Conservation (phyloP, 1,140 invertebrate species). For the Rhyacophila brunnea region DNA sequence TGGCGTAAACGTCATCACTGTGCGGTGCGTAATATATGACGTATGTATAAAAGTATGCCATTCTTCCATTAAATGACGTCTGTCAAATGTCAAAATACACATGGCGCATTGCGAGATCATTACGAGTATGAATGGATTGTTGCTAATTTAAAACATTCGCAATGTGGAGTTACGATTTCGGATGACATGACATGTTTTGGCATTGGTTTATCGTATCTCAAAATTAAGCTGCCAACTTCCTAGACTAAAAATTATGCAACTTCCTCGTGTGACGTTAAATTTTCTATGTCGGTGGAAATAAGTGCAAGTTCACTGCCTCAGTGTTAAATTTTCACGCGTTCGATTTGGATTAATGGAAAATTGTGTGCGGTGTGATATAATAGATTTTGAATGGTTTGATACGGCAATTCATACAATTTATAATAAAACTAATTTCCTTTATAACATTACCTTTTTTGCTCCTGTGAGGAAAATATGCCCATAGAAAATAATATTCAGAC, state of each 20-base stretch:
- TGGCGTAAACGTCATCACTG: too few species aligned
- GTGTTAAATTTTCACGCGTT: slow-evolving; percentile 3
- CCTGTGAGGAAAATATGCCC: too few species aligned
- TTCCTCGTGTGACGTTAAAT: slow-evolving; percentile 12
- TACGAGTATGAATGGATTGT: not conserved
- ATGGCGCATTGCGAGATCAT: not conserved
- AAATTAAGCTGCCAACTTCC: slow-evolving; percentile 11
- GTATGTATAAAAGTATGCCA: too few species aligned
- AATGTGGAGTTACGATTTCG: too few species aligned
- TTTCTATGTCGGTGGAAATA: not conserved
- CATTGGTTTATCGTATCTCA: slow-evolving; percentile 12
- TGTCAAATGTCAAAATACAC: not conserved
- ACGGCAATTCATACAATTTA: too few species aligned
- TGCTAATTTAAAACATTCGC: not conserved
- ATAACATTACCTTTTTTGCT: too few species aligned
- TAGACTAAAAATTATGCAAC: slow-evolving; percentile 15
- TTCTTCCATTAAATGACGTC: not conserved
- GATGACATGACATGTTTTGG: slow-evolving; percentile 6
- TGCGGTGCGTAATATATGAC: too few species aligned
- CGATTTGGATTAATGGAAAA: not conserved
- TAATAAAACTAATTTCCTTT: too few species aligned
- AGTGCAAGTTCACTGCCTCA: slow-evolving; percentile 2
- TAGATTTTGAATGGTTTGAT: too few species aligned
- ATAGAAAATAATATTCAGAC: too few species aligned
- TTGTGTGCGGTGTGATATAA: too few species aligned